Evolutionary conservation across 2,797 vertebrate genomes (phyloP).

Genomic region (Dermochelys coriacea): DNA sequence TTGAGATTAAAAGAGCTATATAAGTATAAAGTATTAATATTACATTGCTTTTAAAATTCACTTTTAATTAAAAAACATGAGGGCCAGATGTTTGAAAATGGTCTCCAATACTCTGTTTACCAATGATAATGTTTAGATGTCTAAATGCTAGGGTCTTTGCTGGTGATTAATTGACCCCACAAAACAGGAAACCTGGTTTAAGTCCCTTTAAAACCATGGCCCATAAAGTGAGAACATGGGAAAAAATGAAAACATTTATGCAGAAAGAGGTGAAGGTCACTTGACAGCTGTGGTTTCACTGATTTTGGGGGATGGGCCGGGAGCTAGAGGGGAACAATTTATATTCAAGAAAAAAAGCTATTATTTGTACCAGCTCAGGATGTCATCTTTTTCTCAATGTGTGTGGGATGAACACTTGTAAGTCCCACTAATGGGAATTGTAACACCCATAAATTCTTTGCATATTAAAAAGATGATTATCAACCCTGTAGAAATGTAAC

Average conservation of each 20-base stretch:
- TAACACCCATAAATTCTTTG: constrained; percentile 28
- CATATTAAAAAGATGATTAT: constrained; percentile 65
- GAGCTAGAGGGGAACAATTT: constrained; percentile 64
- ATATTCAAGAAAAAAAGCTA: constrained; percentile 62
- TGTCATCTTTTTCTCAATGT: constrained; percentile 51
- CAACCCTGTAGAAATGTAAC: constrained; percentile 33
- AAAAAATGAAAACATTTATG: constrained; percentile 70
- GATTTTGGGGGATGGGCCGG: constrained; percentile 64
- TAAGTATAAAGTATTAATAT: neutral
- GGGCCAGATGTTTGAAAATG: constrained; percentile 42
- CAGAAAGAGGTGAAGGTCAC: constrained; percentile 68
- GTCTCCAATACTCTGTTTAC: constrained; percentile 57
- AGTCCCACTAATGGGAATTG: constrained; percentile 61
- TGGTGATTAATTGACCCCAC: constrained; percentile 60
- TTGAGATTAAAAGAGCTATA: neutral
- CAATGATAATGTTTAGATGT: constrained; percentile 58
- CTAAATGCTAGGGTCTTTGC: constrained; percentile 46
- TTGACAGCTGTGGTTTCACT: constrained; percentile 73
- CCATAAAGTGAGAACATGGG: constrained; percentile 57
- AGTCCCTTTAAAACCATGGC: neutral
- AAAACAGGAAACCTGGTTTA: constrained; percentile 64
- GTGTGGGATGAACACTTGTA: constrained; percentile 68
- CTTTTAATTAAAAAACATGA: constrained; percentile 36
- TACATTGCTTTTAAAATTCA: neutral
- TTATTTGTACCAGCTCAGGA: constrained; percentile 66